Conservation (phyloP, 2,888 invertebrate genomes). For the Lamellibrachia satsuma region DNA sequence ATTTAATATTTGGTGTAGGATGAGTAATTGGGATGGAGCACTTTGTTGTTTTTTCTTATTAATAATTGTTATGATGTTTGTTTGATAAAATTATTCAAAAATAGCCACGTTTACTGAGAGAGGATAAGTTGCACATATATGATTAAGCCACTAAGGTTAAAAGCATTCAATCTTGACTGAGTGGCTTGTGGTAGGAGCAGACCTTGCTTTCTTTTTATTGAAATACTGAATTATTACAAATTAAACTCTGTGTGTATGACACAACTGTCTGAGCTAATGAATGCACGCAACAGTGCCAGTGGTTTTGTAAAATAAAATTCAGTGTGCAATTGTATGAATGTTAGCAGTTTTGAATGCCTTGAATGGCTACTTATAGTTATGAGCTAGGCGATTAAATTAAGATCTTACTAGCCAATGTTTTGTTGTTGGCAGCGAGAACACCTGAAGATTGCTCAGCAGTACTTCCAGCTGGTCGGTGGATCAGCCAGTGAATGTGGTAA, state of each 20-base stretch:
- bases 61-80: too few relatives aligned
- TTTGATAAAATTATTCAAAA: too few relatives aligned
- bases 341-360: neutral
- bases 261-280: neutral
- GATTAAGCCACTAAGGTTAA: neutral
- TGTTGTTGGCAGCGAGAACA: conserved; percentile 82
- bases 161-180: neutral
- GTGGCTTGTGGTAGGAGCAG: neutral
- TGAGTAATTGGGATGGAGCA: too few relatives aligned
- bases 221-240: neutral
- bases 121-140: neutral
- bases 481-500: conserved; percentile 88
- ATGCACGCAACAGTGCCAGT: neutral
- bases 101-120: neutral
- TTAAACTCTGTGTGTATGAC: neutral
- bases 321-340: neutral
- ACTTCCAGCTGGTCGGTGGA: conserved; percentile 94
- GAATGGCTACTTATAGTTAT: neutral
- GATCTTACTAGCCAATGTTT: neutral
- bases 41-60: too few relatives aligned
- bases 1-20: too few relatives aligned
- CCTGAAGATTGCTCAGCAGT: conserved; percentile 93
- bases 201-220: neutral
- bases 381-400: neutral
- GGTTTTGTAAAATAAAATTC: neutral